Conservation (phyloP, 2,797 vertebrate species). For the Acipenser oxyrinchus region DNA sequence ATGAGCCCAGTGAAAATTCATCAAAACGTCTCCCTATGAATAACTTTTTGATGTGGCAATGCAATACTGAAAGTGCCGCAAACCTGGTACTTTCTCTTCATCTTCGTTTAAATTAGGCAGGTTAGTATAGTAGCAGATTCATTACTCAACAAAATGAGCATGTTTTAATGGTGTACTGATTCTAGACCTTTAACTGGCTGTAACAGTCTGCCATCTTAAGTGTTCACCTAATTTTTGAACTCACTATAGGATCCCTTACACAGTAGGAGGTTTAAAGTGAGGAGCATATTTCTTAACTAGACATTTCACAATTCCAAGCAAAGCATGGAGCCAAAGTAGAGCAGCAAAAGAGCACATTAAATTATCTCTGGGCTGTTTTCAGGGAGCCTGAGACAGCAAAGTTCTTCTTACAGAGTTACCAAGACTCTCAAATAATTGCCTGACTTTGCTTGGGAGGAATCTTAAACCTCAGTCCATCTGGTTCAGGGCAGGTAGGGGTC, state of each 20-base stretch:
- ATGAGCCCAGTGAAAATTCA: conserved; percentile 4
- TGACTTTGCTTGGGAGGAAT: not conserved
- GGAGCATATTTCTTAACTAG: not conserved
- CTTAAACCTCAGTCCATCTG: not conserved
- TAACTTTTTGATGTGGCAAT: conserved; percentile 8
- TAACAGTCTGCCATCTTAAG: no score
- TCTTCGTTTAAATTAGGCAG: not conserved
- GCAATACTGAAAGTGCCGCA: conserved; percentile 9
- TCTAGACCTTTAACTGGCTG: no score
- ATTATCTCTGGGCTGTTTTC: not conserved
- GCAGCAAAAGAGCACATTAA: not conserved
- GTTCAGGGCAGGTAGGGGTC: not conserved
- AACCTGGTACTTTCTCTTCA: conserved; percentile 11
- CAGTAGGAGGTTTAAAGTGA: not conserved
- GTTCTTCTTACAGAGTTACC: not conserved
- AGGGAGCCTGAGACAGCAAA: not conserved
- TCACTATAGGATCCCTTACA: not conserved
- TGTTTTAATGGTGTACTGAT: no score
- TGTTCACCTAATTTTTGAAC: not conserved
- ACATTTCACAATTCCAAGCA: not conserved
- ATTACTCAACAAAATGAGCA: no score
- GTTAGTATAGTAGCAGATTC: not conserved
- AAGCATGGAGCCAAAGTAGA: not conserved
- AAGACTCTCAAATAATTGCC: not conserved
- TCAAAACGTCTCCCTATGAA: conserved; percentile 1